phyloP scores from a whole-genome alignment of 2,888 invertebrate genomes.

The Agapetus fuscipes region DNA sequence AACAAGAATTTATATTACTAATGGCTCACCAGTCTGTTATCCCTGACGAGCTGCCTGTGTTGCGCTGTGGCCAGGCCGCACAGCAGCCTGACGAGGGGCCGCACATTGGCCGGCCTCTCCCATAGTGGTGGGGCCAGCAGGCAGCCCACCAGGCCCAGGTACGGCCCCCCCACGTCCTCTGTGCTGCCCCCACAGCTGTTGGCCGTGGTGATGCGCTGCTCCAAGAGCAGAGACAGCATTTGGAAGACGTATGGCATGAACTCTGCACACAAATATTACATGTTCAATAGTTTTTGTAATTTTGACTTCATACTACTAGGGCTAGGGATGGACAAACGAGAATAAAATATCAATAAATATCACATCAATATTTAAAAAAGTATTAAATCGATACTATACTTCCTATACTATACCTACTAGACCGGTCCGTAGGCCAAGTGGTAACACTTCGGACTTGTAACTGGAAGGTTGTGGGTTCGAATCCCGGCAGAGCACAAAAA shows the following conservation, averaged over 20 bases:
- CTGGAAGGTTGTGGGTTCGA: no score
- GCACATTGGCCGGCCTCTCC: slow-evolving; percentile 89
- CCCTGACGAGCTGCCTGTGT: slow-evolving; percentile 28
- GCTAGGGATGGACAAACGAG: background rate
- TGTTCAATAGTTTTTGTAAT: background rate
- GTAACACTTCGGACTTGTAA: no score
- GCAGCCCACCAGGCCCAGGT: slow-evolving; percentile 84
- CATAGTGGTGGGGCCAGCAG: slow-evolving; percentile 84
- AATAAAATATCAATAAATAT: no score
- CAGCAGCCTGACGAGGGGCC: slow-evolving; percentile 85
- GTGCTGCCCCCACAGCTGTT: slow-evolving; percentile 29
- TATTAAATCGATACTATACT: no score
- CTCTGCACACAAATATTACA: slow-evolving; percentile 47
- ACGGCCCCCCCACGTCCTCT: slow-evolving; percentile 64
- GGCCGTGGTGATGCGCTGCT: slow-evolving; percentile 46
- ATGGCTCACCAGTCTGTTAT: slow-evolving; percentile 56
- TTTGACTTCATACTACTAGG: background rate
- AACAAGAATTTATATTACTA: no score
- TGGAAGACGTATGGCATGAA: slow-evolving; percentile 99
- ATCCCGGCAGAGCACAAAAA: no score
- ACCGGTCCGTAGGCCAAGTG: no score
- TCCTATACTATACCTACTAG: no score
- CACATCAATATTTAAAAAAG: no score
- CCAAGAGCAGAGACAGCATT: slow-evolving; percentile 85
- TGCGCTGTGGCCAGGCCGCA: slow-evolving; percentile 66